phyloP scores from a whole-genome alignment of 2,113 vertebrate genomes.

The Peromyscus polionotus region DNA sequence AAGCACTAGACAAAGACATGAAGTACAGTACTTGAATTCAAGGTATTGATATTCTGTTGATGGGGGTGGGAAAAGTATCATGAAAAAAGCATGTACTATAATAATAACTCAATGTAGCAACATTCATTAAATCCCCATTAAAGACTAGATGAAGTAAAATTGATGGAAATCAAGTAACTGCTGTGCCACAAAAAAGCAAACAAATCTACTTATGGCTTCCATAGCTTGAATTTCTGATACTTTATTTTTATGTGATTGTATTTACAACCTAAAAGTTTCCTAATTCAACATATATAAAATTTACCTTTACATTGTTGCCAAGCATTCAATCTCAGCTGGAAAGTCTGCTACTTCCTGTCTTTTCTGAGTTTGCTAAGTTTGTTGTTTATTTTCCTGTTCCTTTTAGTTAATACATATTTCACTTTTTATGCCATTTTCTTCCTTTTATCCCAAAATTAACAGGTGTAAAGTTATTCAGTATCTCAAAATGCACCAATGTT shows the following conservation, averaged over 20 bases:
- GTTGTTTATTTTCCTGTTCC: background rate
- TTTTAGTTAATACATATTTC: conserved; percentile 1
- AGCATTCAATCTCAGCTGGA: background rate
- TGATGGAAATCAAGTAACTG: background rate
- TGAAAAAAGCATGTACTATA: background rate
- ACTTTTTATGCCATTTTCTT: background rate
- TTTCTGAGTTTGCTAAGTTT: background rate
- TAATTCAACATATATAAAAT: background rate
- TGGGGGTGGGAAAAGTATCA: background rate
- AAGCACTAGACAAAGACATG: background rate
- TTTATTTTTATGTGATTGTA: background rate
- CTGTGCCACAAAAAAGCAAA: background rate
- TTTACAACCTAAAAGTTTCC: conserved; percentile 13
- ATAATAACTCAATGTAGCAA: background rate
- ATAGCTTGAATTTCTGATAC: background rate
- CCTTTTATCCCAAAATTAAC: background rate
- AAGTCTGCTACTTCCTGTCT: background rate
- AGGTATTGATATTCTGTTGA: background rate
- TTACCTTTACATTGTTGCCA: background rate
- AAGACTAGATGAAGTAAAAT: conserved; percentile 17
- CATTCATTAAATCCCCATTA: conserved; percentile 7
- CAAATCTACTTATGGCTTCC: background rate
- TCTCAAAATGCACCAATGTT: background rate
- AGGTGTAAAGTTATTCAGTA: background rate
- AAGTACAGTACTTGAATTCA: background rate